Conservation (phyloP, 2,888 invertebrate genomes). For the Prosopocoilus inquinatus region DNA sequence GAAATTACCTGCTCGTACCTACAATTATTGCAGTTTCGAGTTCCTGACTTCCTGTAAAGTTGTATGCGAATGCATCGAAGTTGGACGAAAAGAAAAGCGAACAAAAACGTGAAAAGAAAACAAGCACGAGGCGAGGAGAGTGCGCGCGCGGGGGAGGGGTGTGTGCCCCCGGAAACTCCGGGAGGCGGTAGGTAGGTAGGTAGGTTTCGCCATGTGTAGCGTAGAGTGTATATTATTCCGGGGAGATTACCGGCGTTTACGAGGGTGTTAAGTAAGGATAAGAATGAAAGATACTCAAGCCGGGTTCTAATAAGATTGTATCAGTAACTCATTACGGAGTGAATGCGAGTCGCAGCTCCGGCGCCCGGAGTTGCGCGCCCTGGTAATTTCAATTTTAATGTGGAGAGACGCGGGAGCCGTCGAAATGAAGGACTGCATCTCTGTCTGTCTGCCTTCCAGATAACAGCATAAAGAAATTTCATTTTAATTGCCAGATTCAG, state of each 20-base stretch:
- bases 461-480: conserved; percentile 42
- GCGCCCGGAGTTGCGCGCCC: conserved; percentile 25
- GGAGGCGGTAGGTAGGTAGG: too few relatives aligned
- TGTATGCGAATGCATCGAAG: neutral
- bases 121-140: neutral
- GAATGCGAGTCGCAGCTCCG: conserved; percentile 36
- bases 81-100: neutral
- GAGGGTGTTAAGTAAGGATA: conserved; percentile 27
- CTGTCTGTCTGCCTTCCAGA: conserved; percentile 27
- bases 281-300: conserved; percentile 39
- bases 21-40: conserved; percentile 10
- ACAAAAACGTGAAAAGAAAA: neutral
- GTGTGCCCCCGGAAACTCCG: conserved; percentile 19
- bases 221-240: conserved; percentile 19
- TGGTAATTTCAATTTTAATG: conserved; percentile 42
- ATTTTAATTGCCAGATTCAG: conserved; percentile 43
- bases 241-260: conserved; percentile 11
- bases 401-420: conserved; percentile 27
- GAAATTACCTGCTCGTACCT: neutral
- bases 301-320: conserved; percentile 43
- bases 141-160: conserved; percentile 9
- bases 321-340: conserved; percentile 43
- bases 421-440: conserved; percentile 28
- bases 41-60: conserved; percentile 1
- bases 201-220: conserved; percentile 32